A percentile compares a stretch with the other conserved stretches of the same genome.
These are phyloP conservation scores for Microcebus griseorufus DNA, from an alignment of 2,113 vertebrate species.

Conservation along the genomic window DNA sequence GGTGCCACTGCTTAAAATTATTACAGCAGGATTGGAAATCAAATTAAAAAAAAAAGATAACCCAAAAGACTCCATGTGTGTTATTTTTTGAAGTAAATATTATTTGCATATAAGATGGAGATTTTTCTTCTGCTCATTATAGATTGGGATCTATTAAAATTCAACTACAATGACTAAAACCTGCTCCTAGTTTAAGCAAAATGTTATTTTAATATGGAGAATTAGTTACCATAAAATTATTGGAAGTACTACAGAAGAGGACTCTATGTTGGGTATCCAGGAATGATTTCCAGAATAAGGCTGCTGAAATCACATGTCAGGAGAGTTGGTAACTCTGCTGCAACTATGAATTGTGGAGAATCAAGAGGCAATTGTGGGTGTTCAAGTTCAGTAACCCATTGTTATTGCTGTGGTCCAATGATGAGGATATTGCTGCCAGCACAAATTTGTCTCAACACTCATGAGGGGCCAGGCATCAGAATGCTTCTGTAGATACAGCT, in stretches of 20 bases:
- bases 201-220: neutral
- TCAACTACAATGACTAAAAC: neutral
- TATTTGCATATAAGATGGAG: neutral
- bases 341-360: neutral
- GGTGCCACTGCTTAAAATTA: neutral
- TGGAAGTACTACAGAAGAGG: neutral
- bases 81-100: constrained; percentile 9
- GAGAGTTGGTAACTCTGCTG: neutral
- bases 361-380: neutral
- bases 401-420: neutral
- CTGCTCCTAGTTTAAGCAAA: neutral
- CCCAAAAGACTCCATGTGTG: neutral
- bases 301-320: neutral
- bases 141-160: neutral
- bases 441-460: neutral
- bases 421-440: neutral
- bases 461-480: neutral
- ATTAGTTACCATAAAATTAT: neutral
- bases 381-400: neutral
- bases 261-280: neutral
- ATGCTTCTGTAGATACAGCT: neutral
- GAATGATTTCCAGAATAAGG: neutral
- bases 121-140: neutral
- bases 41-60: neutral
- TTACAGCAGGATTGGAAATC: neutral